These are phyloP conservation scores for Penaeus monodon DNA, from an alignment of 2,888 invertebrate species.

Conservation along the genomic window DNA sequence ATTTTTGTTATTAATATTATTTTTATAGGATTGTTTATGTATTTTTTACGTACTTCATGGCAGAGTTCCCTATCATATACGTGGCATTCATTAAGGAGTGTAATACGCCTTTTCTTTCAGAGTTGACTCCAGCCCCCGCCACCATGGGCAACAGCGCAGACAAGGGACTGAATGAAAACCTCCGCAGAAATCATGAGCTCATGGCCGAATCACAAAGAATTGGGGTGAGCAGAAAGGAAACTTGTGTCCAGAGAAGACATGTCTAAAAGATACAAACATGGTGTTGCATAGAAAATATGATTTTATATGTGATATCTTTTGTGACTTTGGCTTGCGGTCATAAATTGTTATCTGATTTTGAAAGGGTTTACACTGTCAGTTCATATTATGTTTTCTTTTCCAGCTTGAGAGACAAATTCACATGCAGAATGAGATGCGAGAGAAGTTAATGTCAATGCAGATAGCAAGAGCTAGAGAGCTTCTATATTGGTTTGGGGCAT, in stretches of 20 bases:
- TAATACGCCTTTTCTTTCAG: not conserved
- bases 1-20: too few relatives aligned
- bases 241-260: not conserved
- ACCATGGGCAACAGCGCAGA: slow-evolving; percentile 76
- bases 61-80: too few relatives aligned
- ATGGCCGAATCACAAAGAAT: slow-evolving; percentile 78
- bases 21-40: too few relatives aligned
- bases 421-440: slow-evolving; percentile 83
- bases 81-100: not conserved
- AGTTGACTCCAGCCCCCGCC: not conserved
- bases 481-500: slow-evolving; percentile 80
- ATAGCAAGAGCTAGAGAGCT: slow-evolving; percentile 80
- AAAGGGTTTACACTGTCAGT: not conserved
- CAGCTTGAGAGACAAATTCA: slow-evolving; percentile 85
- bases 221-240: slow-evolving; percentile 72
- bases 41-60: too few relatives aligned
- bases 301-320: slow-evolving; percentile 15
- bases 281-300: not conserved
- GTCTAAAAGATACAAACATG: not conserved
- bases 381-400: slow-evolving; percentile 51
- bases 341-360: not conserved
- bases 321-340: not conserved
- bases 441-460: slow-evolving; percentile 80
- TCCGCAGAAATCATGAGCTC: slow-evolving; percentile 79
- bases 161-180: slow-evolving; percentile 78